These are phyloP conservation scores for Adelphocoris suturalis DNA, from an alignment of 2,888 invertebrate genomes.

Conservation along the genomic window DNA sequence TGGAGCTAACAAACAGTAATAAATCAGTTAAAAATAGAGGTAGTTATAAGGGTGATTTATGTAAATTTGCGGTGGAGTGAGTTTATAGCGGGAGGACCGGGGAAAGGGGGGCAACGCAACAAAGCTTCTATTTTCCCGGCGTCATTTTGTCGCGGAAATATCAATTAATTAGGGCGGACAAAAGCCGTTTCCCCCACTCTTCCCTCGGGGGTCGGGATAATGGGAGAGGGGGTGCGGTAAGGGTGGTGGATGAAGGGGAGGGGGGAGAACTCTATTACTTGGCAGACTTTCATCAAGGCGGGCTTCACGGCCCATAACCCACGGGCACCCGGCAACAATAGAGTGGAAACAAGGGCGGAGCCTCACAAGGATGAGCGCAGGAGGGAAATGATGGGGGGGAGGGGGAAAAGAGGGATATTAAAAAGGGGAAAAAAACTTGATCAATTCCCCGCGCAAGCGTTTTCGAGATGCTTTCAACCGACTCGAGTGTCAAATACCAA, in stretches of 20 bases:
- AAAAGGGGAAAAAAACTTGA: conserved; percentile 51
- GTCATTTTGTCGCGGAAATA: conserved; percentile 69
- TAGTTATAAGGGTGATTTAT: conserved; percentile 5
- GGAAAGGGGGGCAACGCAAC: conserved; percentile 8
- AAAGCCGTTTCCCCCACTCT: conserved; percentile 49
- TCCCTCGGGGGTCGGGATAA: not conserved
- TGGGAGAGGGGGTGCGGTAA: conserved; percentile 38
- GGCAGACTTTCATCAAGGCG: conserved; percentile 66
- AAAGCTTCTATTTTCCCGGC: conserved; percentile 61
- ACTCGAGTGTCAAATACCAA: conserved; percentile 64
- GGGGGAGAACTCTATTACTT: conserved; percentile 61
- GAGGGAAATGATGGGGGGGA: not conserved
- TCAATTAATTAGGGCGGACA: conserved; percentile 68
- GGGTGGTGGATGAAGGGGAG: not conserved
- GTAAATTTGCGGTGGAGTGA: conserved; percentile 3
- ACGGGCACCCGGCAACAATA: conserved; percentile 34
- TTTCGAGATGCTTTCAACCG: not conserved
- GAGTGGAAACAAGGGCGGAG: conserved; percentile 60
- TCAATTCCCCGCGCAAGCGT: conserved; percentile 67
- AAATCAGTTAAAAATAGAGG: not conserved
- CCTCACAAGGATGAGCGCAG: not conserved
- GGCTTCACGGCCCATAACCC: conserved; percentile 68
- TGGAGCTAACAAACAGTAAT: not conserved
- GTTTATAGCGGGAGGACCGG: not conserved
- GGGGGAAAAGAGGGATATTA: conserved; percentile 38